Base-by-base conservation (phyloP, 2,797 vertebrate species). In the Helarctos malayanus region DNA sequence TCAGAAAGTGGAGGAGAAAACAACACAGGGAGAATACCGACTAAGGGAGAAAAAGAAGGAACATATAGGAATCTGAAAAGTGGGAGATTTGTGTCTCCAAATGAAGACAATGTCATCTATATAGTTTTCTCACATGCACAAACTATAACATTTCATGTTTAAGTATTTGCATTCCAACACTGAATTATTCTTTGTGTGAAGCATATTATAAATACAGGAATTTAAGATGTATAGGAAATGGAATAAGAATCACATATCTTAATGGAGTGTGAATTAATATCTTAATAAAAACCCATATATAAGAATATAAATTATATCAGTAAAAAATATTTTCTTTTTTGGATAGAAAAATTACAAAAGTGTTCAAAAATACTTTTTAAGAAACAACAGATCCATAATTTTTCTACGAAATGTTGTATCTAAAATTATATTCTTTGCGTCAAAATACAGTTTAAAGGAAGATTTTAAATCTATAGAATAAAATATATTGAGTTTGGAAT, bases 331-430 rank as follows among this genome's bases (percentile, higher is more conserved):
- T 81, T 65, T 59, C 0, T 45, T 25, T 29, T 91, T 65, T 65
- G 29, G 38, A 21, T 23, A 56, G 49, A 63, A 84, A 73, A 83
- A 3, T 27, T 27, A 45, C 4, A 82, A 69, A 91, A 73, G 12
- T 73, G 5, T n/a, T 94, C 7, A 69, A 85, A 86, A 92, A 32
- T n/a, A n/a, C 41, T 69, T 91, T 90, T 75, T n/a, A 75, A 56
- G 54, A 89, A 61, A 49, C 27, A 15, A 59, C 13, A 88, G 38
- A 82, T 87, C 35, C 27, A 57, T 38, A 18, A 71, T 47, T 45
- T 85, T 85, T n/a, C 41, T 49, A 12, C 41, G 29, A 59, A 63
- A 57, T 59, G 0, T 4, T 32, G 68, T 21, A 38, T 79, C 47
- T 61, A 75, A 80, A 68, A 80, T 56, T 73, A 18, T 27, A 59